phyloP scores from a whole-genome alignment of 2,888 invertebrate species.

The Piscicola geometra region DNA sequence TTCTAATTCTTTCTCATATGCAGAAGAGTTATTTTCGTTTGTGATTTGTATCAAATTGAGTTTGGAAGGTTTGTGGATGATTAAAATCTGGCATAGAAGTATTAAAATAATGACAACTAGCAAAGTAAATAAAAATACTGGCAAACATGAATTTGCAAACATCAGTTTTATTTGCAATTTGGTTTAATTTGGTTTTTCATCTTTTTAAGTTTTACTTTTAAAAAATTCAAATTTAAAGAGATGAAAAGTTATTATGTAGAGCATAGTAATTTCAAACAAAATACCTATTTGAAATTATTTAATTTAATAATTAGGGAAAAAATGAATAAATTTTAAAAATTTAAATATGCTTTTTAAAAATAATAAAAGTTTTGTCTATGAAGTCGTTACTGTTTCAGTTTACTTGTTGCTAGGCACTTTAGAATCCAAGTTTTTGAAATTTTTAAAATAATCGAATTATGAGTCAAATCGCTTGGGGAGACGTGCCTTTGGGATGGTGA shows the following conservation, averaged over 20 bases:
- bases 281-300: neutral
- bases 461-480: constrained; percentile 30
- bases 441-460: too few species aligned
- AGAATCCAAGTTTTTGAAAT: too few species aligned
- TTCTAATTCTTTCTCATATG: neutral
- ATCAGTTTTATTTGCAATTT: neutral
- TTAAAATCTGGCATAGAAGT: neutral
- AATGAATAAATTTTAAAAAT: too few species aligned
- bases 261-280: too few species aligned
- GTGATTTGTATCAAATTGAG: neutral
- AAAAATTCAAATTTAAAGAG: too few species aligned
- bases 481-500: constrained; percentile 31
- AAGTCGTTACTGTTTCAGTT: too few species aligned
- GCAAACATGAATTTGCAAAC: neutral
- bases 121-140: neutral
- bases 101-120: neutral
- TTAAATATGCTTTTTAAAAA: too few species aligned
- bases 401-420: constrained; percentile 13
- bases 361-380: too few species aligned
- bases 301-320: neutral
- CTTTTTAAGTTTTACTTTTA: too few species aligned
- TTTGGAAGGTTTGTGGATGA: neutral
- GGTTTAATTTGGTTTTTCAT: neutral
- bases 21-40: neutral
- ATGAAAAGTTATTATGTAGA: too few species aligned